phyloP scores from a whole-genome alignment of 2,113 vertebrate genomes.

The Psilopsiagon aurifrons region DNA sequence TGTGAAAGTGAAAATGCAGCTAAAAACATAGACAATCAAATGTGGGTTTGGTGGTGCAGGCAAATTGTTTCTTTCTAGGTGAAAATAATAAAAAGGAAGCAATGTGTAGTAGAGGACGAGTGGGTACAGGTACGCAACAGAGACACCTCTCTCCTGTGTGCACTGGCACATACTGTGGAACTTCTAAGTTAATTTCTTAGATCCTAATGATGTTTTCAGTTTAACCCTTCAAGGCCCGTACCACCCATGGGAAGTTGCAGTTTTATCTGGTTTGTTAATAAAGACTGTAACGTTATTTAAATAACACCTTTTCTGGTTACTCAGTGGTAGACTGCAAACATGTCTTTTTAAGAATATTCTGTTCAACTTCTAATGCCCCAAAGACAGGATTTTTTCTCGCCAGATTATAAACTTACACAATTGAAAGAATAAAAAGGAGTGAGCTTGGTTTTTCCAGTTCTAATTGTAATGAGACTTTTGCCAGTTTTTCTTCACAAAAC shows the following conservation, averaged over 20 bases:
- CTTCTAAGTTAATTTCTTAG: neutral
- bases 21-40: constrained; percentile 16
- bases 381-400: neutral
- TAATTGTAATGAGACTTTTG: neutral
- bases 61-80: neutral
- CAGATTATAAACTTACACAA: neutral
- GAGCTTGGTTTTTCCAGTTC: neutral
- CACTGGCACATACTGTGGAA: neutral
- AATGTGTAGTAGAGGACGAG: neutral
- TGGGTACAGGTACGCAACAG: neutral
- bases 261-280: neutral
- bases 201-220: neutral
- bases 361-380: neutral
- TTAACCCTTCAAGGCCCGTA: neutral
- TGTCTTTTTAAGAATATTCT: neutral
- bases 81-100: neutral
- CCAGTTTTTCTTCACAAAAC: neutral
- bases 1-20: neutral
- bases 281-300: neutral
- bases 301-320: neutral
- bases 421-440: neutral
- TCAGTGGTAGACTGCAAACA: neutral
- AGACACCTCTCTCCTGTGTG: neutral
- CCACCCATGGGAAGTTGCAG: neutral
- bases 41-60: neutral